These are phyloP conservation scores for Falco punctatus DNA, from an alignment of 2,113 vertebrate species.

Conservation along the genomic window DNA sequence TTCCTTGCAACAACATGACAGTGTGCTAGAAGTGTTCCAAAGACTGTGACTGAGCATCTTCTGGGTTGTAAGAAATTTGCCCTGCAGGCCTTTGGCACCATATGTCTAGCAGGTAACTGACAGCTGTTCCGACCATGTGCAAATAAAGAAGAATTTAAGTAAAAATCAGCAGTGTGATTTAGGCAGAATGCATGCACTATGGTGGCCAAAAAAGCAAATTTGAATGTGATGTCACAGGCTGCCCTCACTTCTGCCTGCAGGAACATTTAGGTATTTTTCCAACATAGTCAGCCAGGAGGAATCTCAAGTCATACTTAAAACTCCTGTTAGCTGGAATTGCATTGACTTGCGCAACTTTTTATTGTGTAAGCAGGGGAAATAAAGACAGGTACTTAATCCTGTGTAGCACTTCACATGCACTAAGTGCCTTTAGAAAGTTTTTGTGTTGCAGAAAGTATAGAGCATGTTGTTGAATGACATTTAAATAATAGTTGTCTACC, in stretches of 20 bases:
- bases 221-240: neutral
- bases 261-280: neutral
- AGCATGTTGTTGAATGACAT: neutral
- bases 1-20: neutral
- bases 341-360: neutral
- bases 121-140: slow-evolving; percentile 37
- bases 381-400: neutral
- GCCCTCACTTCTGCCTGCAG: neutral
- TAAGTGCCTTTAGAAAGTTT: neutral
- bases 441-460: neutral
- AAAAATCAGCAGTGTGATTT: slow-evolving; percentile 11
- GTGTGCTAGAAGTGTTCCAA: neutral
- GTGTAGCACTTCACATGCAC: neutral
- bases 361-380: neutral
- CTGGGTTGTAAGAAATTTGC: slow-evolving; percentile 29
- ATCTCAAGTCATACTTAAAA: neutral
- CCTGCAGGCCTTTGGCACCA: neutral
- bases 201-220: neutral
- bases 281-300: neutral
- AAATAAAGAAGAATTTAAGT: slow-evolving; percentile 60
- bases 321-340: neutral
- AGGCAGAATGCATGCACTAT: neutral
- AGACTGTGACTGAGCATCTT: slow-evolving; percentile 2
- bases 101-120: slow-evolving; percentile 64
- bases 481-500: neutral